phyloP scores from a whole-genome alignment of 2,888 invertebrate species.

The Elysia crispata region DNA sequence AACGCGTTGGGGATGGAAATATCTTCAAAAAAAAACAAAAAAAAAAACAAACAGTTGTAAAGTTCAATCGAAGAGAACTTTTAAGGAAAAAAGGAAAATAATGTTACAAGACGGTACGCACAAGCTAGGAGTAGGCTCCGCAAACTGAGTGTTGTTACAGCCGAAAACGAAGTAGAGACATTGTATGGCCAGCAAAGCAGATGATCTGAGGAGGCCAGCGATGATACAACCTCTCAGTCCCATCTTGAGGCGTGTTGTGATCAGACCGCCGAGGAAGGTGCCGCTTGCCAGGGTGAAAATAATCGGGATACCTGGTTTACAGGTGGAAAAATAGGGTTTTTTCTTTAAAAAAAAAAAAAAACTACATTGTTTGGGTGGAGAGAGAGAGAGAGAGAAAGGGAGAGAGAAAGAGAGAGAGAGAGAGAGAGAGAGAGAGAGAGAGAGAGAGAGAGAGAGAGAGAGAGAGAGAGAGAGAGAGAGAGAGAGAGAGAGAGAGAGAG shows the following conservation, averaged over 20 bases:
- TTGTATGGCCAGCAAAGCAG: background rate
- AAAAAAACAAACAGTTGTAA: too few relatives aligned
- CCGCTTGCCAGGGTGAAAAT: slow-evolving; percentile 14
- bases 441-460: background rate
- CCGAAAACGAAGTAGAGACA: slow-evolving; percentile 28
- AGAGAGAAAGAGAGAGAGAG: slow-evolving; percentile 34
- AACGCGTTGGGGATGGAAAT: too few relatives aligned
- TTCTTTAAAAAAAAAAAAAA: too few relatives aligned
- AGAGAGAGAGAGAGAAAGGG: slow-evolving; percentile 6
- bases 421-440: slow-evolving; percentile 36
- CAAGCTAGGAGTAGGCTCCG: too few relatives aligned
- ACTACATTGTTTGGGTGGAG: too few relatives aligned
- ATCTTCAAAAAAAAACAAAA: too few relatives aligned
- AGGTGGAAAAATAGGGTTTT: background rate
- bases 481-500: slow-evolving; percentile 6
- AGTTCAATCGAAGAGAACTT: too few relatives aligned
- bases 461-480: background rate
- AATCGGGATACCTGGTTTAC: slow-evolving; percentile 6
- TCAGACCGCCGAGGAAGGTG: slow-evolving; percentile 23
- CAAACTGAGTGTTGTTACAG: slow-evolving; percentile 18
- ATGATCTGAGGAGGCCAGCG: background rate
- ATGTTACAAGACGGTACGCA: too few relatives aligned
- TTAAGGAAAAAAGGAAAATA: too few relatives aligned
- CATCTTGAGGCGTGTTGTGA: slow-evolving; percentile 27
- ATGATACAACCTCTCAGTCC: slow-evolving; percentile 21